These are phyloP conservation scores for Oxyura jamaicensis DNA, from an alignment of 2,113 vertebrate genomes.

Conservation along the genomic window DNA sequence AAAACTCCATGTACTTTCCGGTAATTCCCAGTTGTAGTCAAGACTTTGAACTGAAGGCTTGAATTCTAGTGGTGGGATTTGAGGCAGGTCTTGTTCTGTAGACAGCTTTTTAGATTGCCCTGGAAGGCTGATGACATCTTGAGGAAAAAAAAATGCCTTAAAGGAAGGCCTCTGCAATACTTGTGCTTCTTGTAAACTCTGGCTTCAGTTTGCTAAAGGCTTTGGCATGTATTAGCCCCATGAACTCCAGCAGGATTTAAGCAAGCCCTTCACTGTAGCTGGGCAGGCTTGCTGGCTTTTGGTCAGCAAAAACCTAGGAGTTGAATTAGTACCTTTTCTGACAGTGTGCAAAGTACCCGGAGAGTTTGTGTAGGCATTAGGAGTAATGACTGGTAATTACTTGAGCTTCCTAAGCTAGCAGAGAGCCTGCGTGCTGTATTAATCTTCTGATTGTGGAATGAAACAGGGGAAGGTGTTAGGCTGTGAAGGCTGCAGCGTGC, in stretches of 20 bases:
- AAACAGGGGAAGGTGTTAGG: background rate
- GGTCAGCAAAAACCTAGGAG: background rate
- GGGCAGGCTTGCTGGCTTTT: background rate
- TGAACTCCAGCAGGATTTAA: slow-evolving; percentile 22
- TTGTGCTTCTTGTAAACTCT: background rate
- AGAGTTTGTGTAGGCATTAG: background rate
- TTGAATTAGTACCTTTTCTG: slow-evolving; percentile 19
- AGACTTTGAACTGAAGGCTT: background rate
- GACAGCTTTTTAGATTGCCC: background rate
- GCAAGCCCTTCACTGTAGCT: background rate
- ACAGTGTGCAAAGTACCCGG: background rate
- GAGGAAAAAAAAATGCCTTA: background rate
- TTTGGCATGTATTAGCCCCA: background rate
- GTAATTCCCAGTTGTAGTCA: background rate
- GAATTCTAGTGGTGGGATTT: background rate
- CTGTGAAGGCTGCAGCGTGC: background rate
- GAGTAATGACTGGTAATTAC: slow-evolving; percentile 32
- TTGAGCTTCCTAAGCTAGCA: background rate
- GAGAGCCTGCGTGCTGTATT: background rate
- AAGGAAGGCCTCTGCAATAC: background rate
- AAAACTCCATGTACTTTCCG: no score
- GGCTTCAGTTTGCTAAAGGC: background rate
- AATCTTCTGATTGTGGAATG: background rate
- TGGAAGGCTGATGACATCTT: background rate
- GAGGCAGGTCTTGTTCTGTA: background rate